Conservation (phyloP, 2,888 invertebrate species). For the Hermodice carunculata region DNA sequence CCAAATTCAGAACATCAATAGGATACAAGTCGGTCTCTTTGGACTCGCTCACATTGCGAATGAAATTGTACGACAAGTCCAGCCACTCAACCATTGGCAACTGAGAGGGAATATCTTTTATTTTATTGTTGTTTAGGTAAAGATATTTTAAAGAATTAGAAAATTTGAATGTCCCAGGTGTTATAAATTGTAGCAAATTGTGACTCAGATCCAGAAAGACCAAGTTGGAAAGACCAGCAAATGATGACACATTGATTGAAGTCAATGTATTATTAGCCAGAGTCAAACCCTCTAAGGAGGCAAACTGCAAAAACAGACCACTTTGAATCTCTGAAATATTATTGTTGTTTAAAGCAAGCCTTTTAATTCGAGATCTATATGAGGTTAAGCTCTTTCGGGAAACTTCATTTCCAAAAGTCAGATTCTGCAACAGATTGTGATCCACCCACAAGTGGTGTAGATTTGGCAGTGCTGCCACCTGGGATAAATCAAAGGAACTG, state of each 20-base stretch:
- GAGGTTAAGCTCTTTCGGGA: too few species aligned
- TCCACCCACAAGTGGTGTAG: conserved; percentile 20
- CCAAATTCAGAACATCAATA: conserved; percentile 28
- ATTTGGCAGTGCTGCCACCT: not conserved
- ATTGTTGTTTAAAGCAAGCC: conserved; percentile 22
- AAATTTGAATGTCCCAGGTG: conserved; percentile 10
- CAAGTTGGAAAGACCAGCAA: conserved; percentile 13
- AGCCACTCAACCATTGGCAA: conserved; percentile 36
- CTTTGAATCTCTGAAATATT: conserved; percentile 3
- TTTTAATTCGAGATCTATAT: too few species aligned
- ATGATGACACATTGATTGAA: not conserved
- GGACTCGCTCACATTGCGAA: conserved; percentile 15
- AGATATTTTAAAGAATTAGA: conserved; percentile 13
- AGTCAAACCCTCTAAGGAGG: conserved; percentile 14
- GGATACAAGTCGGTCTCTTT: conserved; percentile 26
- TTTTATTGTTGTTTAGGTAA: conserved; percentile 17
- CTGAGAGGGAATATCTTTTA: conserved; percentile 14
- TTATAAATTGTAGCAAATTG: conserved; percentile 15
- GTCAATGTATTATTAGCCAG: conserved; percentile 17
- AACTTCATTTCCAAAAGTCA: too few species aligned
- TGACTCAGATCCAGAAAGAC: conserved; percentile 19
- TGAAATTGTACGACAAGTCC: conserved; percentile 30
- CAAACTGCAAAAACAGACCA: conserved; percentile 5
- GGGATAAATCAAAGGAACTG: not conserved
- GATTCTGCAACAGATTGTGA: conserved; percentile 16